phyloP scores from a whole-genome alignment of 2,797 vertebrate genomes.

The Brachyalestes nurse region DNA sequence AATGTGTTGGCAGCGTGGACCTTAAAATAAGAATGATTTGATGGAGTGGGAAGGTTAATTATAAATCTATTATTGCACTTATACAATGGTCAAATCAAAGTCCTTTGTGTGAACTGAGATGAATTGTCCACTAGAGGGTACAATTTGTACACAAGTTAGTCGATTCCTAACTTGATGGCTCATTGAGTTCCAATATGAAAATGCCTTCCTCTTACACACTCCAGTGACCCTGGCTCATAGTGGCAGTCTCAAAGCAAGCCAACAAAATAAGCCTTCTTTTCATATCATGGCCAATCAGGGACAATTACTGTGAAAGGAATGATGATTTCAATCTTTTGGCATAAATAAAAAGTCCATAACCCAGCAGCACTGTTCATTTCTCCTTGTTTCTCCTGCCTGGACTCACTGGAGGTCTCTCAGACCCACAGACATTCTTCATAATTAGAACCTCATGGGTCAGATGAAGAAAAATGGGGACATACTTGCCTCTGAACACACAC shows the following conservation, averaged over 20 bases:
- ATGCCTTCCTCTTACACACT: not conserved
- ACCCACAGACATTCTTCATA: slow-evolving; percentile 40
- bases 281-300: slow-evolving; percentile 26
- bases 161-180: not conserved
- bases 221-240: slow-evolving; percentile 15
- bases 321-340: slow-evolving; percentile 26
- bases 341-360: slow-evolving; percentile 23
- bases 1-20: not conserved
- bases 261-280: slow-evolving; percentile 1
- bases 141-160: not conserved
- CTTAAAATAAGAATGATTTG: not conserved
- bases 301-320: slow-evolving; percentile 4
- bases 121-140: slow-evolving; percentile 29
- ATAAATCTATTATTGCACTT: not conserved
- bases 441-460: slow-evolving; percentile 38
- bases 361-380: slow-evolving; percentile 13
- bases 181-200: slow-evolving; percentile 21
- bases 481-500: slow-evolving; percentile 15
- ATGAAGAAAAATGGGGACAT: slow-evolving; percentile 32
- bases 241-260: not conserved
- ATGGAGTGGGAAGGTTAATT: no score
- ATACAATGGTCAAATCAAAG: not conserved
- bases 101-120: not conserved
- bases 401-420: slow-evolving; percentile 29
- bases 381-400: slow-evolving; percentile 2